Conservation (phyloP, 92 coral and sea anemone species). For the Bergia puertoricense region DNA sequence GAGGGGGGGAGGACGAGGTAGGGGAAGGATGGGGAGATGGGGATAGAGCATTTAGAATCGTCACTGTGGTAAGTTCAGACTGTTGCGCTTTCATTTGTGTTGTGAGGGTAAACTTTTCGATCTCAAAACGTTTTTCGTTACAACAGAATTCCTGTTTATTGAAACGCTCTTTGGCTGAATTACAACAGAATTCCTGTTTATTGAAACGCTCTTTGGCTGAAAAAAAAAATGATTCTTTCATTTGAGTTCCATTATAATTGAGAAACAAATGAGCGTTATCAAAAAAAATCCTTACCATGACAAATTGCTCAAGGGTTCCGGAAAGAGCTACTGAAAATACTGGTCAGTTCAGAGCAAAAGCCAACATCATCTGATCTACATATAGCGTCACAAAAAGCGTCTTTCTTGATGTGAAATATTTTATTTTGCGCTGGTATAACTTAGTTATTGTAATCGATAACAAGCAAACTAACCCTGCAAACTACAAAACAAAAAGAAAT, state of each 20-base stretch:
- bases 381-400: background rate
- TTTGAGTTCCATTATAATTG: background rate
- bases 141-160: too few species aligned
- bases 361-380: background rate
- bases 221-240: background rate
- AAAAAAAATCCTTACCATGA: constrained; percentile 7
- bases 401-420: background rate
- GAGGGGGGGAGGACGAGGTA: too few species aligned
- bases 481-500: background rate
- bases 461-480: background rate
- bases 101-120: too few species aligned
- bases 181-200: too few species aligned
- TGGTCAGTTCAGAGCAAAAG: background rate
- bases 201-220: too few species aligned
- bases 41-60: too few species aligned
- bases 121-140: too few species aligned
- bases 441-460: background rate
- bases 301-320: background rate
- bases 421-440: background rate
- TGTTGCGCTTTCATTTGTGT: too few species aligned
- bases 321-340: background rate
- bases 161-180: too few species aligned
- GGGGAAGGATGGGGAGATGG: too few species aligned
- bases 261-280: background rate
- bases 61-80: too few species aligned